Evolutionary conservation across 2,797 vertebrate species (phyloP).

Genomic region (Enteromius treurensis): DNA sequence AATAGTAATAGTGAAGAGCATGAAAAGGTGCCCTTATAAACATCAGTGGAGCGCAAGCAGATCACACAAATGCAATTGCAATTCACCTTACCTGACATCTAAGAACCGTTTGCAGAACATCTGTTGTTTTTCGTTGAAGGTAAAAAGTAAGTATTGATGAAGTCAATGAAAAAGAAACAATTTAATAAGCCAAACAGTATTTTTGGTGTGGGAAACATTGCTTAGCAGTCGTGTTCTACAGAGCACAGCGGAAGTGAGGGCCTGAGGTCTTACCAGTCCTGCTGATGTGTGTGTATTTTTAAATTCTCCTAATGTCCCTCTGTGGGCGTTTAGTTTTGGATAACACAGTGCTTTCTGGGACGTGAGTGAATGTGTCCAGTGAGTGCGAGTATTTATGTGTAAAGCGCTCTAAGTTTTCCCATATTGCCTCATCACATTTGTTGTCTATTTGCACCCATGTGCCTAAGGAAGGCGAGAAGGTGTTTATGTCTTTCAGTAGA

Average conservation of each 20-base stretch:
- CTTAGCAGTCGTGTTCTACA: conserved; percentile 63
- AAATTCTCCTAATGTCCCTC: conserved; percentile 72
- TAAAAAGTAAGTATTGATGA: conserved; percentile 38
- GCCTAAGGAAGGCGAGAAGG: conserved; percentile 21
- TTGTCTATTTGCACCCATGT: conserved; percentile 37
- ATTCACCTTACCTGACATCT: neutral
- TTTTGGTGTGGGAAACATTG: conserved; percentile 71
- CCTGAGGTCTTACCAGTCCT: conserved; percentile 52
- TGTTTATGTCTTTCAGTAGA: conserved; percentile 48
- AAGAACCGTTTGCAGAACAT: neutral
- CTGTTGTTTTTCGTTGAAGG: conserved; percentile 12
- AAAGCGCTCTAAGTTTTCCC: conserved; percentile 32
- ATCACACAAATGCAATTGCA: neutral
- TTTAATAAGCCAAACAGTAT: conserved; percentile 68
- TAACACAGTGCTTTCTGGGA: conserved; percentile 67
- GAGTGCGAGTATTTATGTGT: conserved; percentile 34
- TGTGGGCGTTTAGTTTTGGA: conserved; percentile 68
- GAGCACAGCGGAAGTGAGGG: conserved; percentile 65
- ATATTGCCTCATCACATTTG: conserved; percentile 40
- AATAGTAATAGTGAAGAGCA: neutral
- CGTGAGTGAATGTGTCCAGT: conserved; percentile 65
- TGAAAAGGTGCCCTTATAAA: neutral
- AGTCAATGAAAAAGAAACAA: conserved; percentile 53
- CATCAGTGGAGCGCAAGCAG: neutral
- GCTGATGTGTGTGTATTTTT: conserved; percentile 75